Percentiles rank a stretch among this genome's conserved stretches.
Conservation (phyloP, 2,113 vertebrate genomes). For the Onychostoma macrolepis region DNA sequence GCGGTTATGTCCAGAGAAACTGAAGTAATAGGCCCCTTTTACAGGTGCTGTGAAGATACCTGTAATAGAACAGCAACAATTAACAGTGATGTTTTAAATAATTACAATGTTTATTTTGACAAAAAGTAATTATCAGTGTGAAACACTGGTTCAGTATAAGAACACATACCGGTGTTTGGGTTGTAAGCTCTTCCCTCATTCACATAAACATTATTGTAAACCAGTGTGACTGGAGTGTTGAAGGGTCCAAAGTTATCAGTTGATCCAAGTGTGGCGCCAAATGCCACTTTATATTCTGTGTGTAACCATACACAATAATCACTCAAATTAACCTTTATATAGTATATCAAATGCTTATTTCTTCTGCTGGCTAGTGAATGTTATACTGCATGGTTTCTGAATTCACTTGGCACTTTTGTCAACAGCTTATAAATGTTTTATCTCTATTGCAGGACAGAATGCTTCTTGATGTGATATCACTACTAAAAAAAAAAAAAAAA, state of each 20-base stretch:
- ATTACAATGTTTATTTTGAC: background rate
- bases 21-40: slow-evolving; percentile 62
- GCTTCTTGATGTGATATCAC: background rate
- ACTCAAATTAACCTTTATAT: background rate
- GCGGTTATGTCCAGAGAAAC: slow-evolving; percentile 42
- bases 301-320: background rate
- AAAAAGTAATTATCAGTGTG: background rate
- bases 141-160: background rate
- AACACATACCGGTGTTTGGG: background rate
- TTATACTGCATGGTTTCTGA: background rate
- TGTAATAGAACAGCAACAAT: slow-evolving; percentile 10
- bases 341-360: background rate
- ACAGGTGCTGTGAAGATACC: slow-evolving; percentile 64
- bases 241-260: background rate
- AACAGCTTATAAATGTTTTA: background rate
- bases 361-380: background rate
- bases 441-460: background rate
- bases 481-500: too few species aligned
- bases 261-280: background rate
- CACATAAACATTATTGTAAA: background rate
- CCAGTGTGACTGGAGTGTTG: background rate
- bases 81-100: too few species aligned
- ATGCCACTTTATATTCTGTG: background rate
- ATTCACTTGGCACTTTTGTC: background rate
- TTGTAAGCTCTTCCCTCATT: slow-evolving; percentile 10